Evolutionary conservation across 2,113 vertebrate species (phyloP), one percentile per base, ranked within the genome.

Genomic region (Hemiscyllium ocellatum): DNA sequence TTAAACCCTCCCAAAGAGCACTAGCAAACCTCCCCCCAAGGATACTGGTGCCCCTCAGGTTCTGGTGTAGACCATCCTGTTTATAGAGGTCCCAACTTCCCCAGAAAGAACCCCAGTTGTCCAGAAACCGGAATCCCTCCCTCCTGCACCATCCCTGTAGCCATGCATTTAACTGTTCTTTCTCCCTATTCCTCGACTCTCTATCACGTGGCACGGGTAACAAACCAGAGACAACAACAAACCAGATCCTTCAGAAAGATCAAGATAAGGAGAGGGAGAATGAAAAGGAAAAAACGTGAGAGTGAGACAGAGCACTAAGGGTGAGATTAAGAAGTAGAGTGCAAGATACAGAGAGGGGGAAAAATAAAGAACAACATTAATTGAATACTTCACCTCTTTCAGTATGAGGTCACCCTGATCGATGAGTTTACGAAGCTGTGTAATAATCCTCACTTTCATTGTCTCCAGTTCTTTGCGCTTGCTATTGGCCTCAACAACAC

Each of bases 391-490:
- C 95, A 99, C 99, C 98, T 98, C 97, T 20, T 98, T 98, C 52
- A 99, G 97, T 90, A 99, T 98, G 91, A 97, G 98, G 68, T 99
- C 99, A 91, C 98, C 99, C 96, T 99, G 98, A 96, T 97, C 97
- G 96, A 99, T 98, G 96, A 99, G 98, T 96, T 99, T 99, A 95
- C 98, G 98, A 26, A 97, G 96, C 61, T 99, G 98, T 0, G 98
- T 97, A 96, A 99, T 97, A 33, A 99, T 99, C 95, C 97, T 97
- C 52, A 97, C 97, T 90, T 98, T 98, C 93, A 98, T 97, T 13
- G 97, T 98, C 96, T 98, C 98, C 96, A 99, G 97, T 2, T 98
- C 98, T 0, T 98, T 98, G 12, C 98, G 98, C 20, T 98, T 98
- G 0, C 72, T 87, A 47, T 97, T 98, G 93, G 98, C 98, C 0